Percentiles rank a stretch among this genome's conserved stretches.
Evolutionary conservation across 2,797 vertebrate genomes (phyloP).

Genomic region (Microctenopoma stevenorrisi): DNA sequence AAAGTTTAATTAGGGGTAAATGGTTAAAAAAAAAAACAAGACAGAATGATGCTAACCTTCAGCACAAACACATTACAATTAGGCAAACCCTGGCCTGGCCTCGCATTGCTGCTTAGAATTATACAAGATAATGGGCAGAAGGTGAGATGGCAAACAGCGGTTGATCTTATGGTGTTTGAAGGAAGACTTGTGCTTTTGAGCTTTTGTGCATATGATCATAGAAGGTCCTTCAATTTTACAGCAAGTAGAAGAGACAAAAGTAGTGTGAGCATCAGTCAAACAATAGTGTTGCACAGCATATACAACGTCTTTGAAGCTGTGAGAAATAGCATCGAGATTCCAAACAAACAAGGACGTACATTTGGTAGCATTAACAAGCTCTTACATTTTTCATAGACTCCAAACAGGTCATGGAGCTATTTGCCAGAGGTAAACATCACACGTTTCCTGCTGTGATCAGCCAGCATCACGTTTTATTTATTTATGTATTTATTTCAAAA

Average conservation of each 20-base stretch:
- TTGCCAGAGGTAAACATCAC: constrained; percentile 55
- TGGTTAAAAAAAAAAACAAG: constrained; percentile 64
- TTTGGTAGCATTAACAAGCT: constrained; percentile 52
- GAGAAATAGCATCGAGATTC: constrained; percentile 28
- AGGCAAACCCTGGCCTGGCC: constrained; percentile 46
- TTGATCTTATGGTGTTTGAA: constrained; percentile 40
- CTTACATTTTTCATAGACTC: constrained; percentile 59
- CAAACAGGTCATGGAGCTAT: constrained; percentile 58
- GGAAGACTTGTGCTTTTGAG: constrained; percentile 25
- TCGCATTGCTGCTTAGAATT: constrained; percentile 59
- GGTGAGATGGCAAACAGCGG: constrained; percentile 45
- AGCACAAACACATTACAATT: constrained; percentile 61
- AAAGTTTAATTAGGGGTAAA: constrained; percentile 81
- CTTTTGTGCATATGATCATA: constrained; percentile 1
- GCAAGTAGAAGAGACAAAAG: not conserved
- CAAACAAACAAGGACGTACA: constrained; percentile 45
- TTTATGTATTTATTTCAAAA: constrained; percentile 40
- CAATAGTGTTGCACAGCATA: constrained; percentile 2
- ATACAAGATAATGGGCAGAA: constrained; percentile 59
- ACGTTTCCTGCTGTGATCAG: constrained; percentile 43
- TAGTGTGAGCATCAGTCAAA: not conserved
- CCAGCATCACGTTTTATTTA: constrained; percentile 39
- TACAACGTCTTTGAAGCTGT: constrained; percentile 35
- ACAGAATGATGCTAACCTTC: constrained; percentile 68
- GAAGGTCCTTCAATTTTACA: not conserved